These are phyloP conservation scores for Gorilla gorilla DNA, from an alignment of 2,113 vertebrate species.

Conservation along the genomic window DNA sequence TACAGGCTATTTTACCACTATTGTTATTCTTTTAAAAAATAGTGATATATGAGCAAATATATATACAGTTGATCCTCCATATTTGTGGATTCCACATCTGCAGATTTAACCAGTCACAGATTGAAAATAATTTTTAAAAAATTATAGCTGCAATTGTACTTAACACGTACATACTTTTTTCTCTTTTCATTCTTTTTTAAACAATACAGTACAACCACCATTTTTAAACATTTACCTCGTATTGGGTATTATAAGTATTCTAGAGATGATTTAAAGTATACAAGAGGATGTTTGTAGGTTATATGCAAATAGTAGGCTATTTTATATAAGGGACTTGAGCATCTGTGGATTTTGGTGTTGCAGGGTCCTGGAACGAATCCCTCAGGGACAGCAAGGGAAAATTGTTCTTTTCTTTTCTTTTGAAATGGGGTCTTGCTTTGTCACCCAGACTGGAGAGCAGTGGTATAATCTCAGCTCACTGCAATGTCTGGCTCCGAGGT, in stretches of 20 bases:
- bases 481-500: no score
- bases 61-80: not conserved
- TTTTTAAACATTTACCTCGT: not conserved
- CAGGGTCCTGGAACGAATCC: not conserved
- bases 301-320: not conserved
- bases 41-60: not conserved
- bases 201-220: not conserved
- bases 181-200: not conserved
- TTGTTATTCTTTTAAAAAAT: not conserved
- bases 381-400: not conserved
- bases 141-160: not conserved
- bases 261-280: not conserved
- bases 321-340: not conserved
- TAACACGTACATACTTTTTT: not conserved
- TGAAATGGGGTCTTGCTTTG: not conserved
- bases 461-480: no score
- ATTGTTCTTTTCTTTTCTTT: not conserved
- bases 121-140: not conserved
- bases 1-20: not conserved
- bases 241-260: not conserved
- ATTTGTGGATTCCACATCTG: not conserved
- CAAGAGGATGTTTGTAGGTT: not conserved
- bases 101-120: not conserved
- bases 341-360: not conserved
- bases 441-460: no score